Percentiles rank a stretch among this genome's conserved stretches.
phyloP scores from a whole-genome alignment of 2,888 invertebrate genomes.

The Drosophila emarginata region DNA sequence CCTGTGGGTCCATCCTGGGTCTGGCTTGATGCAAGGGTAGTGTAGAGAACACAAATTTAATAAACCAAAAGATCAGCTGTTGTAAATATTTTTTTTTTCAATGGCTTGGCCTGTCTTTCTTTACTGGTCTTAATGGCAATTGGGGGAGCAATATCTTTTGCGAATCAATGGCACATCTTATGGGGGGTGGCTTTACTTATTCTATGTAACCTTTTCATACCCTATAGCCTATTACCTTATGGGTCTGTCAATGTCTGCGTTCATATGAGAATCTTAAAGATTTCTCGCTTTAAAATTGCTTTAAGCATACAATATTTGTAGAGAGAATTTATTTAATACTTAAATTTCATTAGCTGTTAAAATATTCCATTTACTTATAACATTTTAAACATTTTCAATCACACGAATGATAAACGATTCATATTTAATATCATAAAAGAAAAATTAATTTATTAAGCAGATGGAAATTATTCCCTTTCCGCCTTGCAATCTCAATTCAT shows the following conservation, averaged over 20 bases:
- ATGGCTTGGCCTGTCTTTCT: slow-evolving; percentile 30
- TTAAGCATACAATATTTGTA: not conserved
- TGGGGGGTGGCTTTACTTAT: slow-evolving; percentile 21
- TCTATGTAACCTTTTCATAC: slow-evolving; percentile 18
- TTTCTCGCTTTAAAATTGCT: not conserved
- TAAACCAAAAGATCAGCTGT: slow-evolving; percentile 68
- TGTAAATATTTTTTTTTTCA: slow-evolving; percentile 55
- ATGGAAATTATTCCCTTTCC: not conserved
- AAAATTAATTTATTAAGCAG: slow-evolving; percentile 31
- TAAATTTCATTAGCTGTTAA: not conserved
- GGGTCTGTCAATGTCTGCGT: not conserved
- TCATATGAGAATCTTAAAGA: not conserved
- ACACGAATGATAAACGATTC: slow-evolving; percentile 27
- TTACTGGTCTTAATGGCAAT: slow-evolving; percentile 51
- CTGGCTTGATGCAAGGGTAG: slow-evolving; percentile 46
- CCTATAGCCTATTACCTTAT: not conserved
- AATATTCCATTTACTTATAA: not conserved
- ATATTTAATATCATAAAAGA: slow-evolving; percentile 34
- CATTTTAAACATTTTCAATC: slow-evolving; percentile 3
- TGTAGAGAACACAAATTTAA: slow-evolving; percentile 57
- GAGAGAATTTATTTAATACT: not conserved
- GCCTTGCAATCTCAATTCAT: not conserved
- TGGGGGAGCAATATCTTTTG: slow-evolving; percentile 62
- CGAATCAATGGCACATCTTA: slow-evolving; percentile 43
- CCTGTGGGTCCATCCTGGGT: slow-evolving; percentile 45